Percentiles rank a stretch among this genome's conserved stretches.
These are phyloP conservation scores for Blastomussa wellsi DNA, from an alignment of 92 coral and sea anemone genomes.

Conservation along the genomic window DNA sequence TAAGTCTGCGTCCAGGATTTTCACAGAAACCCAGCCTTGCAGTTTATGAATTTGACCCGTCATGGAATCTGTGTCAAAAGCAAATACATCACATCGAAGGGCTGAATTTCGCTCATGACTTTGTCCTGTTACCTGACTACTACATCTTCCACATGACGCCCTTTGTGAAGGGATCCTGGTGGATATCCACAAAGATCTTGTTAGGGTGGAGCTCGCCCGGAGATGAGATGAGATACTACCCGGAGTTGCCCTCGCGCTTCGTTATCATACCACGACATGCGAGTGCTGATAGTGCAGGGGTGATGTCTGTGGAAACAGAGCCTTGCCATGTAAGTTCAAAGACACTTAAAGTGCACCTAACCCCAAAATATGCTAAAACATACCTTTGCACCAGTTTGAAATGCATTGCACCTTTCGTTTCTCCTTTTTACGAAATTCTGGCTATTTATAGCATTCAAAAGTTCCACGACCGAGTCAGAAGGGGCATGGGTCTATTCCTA, in stretches of 20 bases:
- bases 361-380: no score
- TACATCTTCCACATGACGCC: constrained; percentile 87
- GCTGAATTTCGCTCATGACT: constrained; percentile 82
- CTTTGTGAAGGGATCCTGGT: constrained; percentile 66
- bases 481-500: no score
- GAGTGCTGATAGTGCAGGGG: constrained; percentile 32
- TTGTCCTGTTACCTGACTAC: constrained; percentile 76
- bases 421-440: no score
- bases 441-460: no score
- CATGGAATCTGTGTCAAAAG: constrained; percentile 70
- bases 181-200: constrained; percentile 53
- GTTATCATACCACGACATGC: constrained; percentile 81
- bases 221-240: constrained; percentile 72
- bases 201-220: constrained; percentile 66
- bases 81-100: constrained; percentile 75
- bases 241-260: constrained; percentile 83
- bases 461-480: no score
- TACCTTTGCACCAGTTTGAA: no score
- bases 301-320: constrained; percentile 80
- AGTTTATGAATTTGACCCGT: constrained; percentile 71
- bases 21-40: constrained; percentile 57
- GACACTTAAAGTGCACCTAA: no score
- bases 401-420: no score
- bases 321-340: constrained; percentile 82
- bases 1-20: constrained; percentile 76